These are phyloP conservation scores for Sula dactylatra DNA, from an alignment of 2,113 vertebrate species.

Conservation along the genomic window DNA sequence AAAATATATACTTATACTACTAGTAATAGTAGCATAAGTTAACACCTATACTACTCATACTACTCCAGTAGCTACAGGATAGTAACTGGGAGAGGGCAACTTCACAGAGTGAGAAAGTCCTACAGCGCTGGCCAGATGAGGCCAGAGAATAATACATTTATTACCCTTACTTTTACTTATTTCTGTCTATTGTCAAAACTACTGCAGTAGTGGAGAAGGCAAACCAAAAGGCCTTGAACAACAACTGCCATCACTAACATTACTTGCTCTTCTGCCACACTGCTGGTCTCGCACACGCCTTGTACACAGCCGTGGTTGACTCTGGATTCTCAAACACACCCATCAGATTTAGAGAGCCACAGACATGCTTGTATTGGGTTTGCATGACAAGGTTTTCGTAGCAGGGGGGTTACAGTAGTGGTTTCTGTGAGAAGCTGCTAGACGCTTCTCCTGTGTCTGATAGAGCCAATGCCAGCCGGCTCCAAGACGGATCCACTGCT, in stretches of 20 bases:
- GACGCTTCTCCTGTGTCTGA: not conserved
- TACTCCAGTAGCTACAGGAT: not conserved
- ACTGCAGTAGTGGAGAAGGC: not conserved
- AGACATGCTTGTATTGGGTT: not conserved
- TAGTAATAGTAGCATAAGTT: not conserved
- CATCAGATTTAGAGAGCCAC: not conserved
- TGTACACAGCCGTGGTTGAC: not conserved
- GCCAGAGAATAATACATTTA: not conserved
- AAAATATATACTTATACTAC: too few relatives aligned
- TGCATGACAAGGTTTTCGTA: not conserved
- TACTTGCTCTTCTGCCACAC: not conserved
- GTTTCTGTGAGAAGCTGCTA: not conserved
- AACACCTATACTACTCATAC: not conserved
- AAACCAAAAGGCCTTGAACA: not conserved
- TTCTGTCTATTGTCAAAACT: not conserved
- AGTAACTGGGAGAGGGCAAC: not conserved
- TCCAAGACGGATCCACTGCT: too few relatives aligned
- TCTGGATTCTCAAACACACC: not conserved
- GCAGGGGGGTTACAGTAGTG: not conserved
- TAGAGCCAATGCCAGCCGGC: not conserved
- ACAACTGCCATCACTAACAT: not conserved
- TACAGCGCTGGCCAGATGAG: not conserved
- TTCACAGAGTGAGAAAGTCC: not conserved
- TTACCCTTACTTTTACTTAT: not conserved
- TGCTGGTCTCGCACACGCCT: not conserved